phyloP scores from a whole-genome alignment of 2,113 vertebrate species.

The Dolichallabes microphthalmus region DNA sequence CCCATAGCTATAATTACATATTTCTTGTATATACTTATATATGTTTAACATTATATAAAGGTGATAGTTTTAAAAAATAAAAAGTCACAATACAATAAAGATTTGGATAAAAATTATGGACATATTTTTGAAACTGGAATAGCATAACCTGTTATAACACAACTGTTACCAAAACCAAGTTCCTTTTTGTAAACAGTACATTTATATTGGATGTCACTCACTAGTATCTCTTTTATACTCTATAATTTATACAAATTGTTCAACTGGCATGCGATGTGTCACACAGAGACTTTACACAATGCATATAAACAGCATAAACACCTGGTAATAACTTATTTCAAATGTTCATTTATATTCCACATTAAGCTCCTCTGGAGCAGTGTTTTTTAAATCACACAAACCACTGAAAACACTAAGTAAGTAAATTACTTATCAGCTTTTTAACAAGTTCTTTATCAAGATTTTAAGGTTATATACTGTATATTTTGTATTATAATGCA shows the following conservation, averaged over 20 bases:
- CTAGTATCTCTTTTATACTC: conserved; percentile 50
- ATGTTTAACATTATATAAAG: neutral
- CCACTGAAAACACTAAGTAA: no score
- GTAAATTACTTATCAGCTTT: neutral
- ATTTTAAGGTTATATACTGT: neutral
- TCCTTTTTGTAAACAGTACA: conserved; percentile 54
- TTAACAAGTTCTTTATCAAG: neutral
- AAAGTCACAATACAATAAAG: neutral
- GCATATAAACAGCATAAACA: neutral
- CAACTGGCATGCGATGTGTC: conserved; percentile 31
- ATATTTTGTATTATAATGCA: neutral
- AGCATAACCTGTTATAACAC: conserved; percentile 45
- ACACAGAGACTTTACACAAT: neutral
- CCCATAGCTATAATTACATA: neutral
- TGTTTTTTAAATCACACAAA: neutral
- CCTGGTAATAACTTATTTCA: neutral
- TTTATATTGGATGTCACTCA: conserved; percentile 39
- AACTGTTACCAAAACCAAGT: neutral
- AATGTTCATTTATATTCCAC: neutral
- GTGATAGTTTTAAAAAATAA: neutral
- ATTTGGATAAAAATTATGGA: neutral
- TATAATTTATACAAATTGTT: conserved; percentile 52
- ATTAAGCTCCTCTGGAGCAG: neutral
- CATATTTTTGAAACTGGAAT: conserved; percentile 50
- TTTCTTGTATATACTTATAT: neutral